Conservation (phyloP, 2,113 vertebrate species). For the Laticauda laticaudata region DNA sequence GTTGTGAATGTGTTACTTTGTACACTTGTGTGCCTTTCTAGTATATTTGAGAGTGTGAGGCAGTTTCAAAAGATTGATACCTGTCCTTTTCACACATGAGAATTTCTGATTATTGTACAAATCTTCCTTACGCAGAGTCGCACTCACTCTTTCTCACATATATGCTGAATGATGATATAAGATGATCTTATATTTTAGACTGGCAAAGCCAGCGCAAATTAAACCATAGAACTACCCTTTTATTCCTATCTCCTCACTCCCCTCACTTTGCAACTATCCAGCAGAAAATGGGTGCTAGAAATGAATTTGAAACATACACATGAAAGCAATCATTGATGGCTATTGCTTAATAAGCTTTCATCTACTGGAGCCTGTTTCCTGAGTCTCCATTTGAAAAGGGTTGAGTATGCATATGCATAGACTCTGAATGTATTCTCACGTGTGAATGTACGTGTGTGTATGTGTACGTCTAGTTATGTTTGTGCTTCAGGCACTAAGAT, state of each 20-base stretch:
- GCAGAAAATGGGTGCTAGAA: neutral
- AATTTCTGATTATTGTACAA: neutral
- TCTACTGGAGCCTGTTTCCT: neutral
- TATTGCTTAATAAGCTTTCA: neutral
- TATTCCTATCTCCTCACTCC: neutral
- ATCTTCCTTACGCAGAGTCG: neutral
- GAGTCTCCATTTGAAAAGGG: neutral
- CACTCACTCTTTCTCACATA: neutral
- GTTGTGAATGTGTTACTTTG: neutral
- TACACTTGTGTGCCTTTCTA: too few relatives aligned
- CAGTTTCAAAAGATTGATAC: neutral
- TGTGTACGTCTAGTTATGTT: neutral
- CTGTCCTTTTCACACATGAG: slow-evolving; percentile 8
- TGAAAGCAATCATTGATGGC: neutral
- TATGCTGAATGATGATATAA: slow-evolving; percentile 19
- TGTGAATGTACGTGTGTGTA: neutral
- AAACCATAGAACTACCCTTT: neutral
- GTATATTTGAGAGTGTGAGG: neutral
- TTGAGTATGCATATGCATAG: neutral
- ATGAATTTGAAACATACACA: neutral
- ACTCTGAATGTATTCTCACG: neutral
- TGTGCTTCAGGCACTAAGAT: neutral
- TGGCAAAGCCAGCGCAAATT: slow-evolving; percentile 10
- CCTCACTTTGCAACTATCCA: slow-evolving; percentile 8
- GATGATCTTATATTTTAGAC: slow-evolving; percentile 6